Evolutionary conservation across 2,888 invertebrate species (phyloP).

Genomic region (Arrhopalites spinosus): DNA sequence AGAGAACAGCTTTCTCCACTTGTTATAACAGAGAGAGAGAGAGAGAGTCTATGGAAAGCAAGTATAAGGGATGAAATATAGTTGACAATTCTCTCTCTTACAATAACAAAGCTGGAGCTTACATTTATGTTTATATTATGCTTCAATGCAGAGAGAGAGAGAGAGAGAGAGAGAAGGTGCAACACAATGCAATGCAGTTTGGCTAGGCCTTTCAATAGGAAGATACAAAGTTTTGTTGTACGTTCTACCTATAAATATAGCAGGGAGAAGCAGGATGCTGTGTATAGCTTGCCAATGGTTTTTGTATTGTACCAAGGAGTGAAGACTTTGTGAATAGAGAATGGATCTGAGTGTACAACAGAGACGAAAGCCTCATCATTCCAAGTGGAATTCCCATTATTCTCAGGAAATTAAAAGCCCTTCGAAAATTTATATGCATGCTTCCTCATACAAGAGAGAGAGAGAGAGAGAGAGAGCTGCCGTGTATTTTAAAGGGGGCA

Average conservation of each 20-base stretch:
- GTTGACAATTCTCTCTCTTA: conserved; percentile 10
- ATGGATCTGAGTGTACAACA: neutral
- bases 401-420: conserved; percentile 55
- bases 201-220: neutral
- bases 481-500: no score
- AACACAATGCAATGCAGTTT: neutral
- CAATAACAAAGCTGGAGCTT: neutral
- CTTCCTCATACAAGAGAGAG: no score
- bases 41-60: no score
- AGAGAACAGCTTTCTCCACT: no score
- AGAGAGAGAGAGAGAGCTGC: no score
- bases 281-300: no score
- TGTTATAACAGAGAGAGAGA: no score
- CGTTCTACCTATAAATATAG: no score
- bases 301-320: neutral
- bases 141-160: conserved; percentile 2
- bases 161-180: neutral
- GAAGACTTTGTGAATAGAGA: neutral
- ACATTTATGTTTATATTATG: conserved; percentile 21
- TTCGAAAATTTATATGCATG: conserved; percentile 21
- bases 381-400: conserved; percentile 53
- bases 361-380: conserved; percentile 43
- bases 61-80: conserved; percentile 6
- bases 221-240: no score
- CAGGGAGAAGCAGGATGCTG: no score